Conservation (phyloP, 2,797 vertebrate genomes). For the Rhinella marina region DNA sequence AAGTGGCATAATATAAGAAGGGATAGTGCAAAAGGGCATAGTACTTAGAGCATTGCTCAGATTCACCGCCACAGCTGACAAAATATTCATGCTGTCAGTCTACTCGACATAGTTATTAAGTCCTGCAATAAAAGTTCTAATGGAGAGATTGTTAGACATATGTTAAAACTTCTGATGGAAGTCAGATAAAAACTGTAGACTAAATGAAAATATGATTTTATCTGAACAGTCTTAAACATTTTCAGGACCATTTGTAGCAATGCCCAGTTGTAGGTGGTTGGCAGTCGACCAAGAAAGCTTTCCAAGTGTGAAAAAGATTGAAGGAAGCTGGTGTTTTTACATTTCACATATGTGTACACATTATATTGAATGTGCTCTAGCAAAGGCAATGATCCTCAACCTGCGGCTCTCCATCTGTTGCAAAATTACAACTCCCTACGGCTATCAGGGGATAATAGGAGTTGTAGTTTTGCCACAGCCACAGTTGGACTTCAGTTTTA, state of each 20-base stretch:
- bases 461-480: too few relatives aligned
- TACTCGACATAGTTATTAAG: conserved; percentile 40
- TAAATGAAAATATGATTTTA: conserved; percentile 54
- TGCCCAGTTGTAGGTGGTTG: conserved; percentile 20
- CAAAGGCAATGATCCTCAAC: too few relatives aligned
- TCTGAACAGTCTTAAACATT: conserved; percentile 33
- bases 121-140: conserved; percentile 41
- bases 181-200: conserved; percentile 51
- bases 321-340: neutral
- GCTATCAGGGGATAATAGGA: too few relatives aligned
- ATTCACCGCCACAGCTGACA: conserved; percentile 48
- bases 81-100: conserved; percentile 51
- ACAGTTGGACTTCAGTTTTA: too few relatives aligned
- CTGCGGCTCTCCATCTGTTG: too few relatives aligned
- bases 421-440: too few relatives aligned
- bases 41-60: conserved; percentile 42
- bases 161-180: conserved; percentile 25
- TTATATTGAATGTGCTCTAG: too few relatives aligned
- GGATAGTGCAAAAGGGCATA: conserved; percentile 46
- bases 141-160: conserved; percentile 30
- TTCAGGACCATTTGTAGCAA: conserved; percentile 31
- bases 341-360: neutral
- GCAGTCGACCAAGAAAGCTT: conserved; percentile 13
- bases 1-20: conserved; percentile 37
- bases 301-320: neutral